Evolutionary conservation across 2,888 invertebrate species (phyloP), one percentile per base, ranked within the genome.

Genomic region (Electrophaes corylata): DNA sequence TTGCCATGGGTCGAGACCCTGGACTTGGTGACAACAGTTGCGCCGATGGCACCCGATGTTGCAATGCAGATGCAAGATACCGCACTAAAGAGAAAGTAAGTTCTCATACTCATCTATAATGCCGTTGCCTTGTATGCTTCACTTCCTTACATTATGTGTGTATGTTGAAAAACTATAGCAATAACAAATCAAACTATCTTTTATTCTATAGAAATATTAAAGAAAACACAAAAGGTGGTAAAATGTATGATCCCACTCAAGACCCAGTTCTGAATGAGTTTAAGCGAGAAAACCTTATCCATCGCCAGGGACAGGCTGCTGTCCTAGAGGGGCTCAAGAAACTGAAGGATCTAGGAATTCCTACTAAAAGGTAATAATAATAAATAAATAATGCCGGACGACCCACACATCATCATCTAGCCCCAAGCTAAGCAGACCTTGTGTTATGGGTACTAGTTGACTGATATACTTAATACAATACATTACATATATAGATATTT

Each of bases 221-320:
- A 72, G 88, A 95, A 69, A 96, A 96, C 57, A 95, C 94, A 57
- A 95, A 94, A 71, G 96, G 96, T 66, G 84, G 95, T 44, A 93
- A 93, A 10, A 92, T 93, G 50, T 93, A 94, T 69, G 88, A 92
- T 1, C 93, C 95, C 0, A 89, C 92, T 0, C 94, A 95, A 60
- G 97, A 97, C 83, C 96, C 96, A 0, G 94, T 97, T 0, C 82
- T 97, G 18, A 97, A 98, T 91, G 98, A 99, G 83, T 98, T 98
- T 75, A 96, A 96, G 79, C 91, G 98, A 31, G 99, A 99, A 89
- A 96, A 97, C 78, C 89, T 95, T 65, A 97, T 97, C 67, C 96
- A 97, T 73, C 92, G 97, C 18, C 97, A 97, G 83, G 97, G 96
- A 0, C 97, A 99, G 79, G 94, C 96, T 18, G 95, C 98, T 0